Percentiles rank a stretch among this genome's conserved stretches.
phyloP scores from a whole-genome alignment of 2,797 vertebrate genomes.

The Aeoliscus strigatus region DNA sequence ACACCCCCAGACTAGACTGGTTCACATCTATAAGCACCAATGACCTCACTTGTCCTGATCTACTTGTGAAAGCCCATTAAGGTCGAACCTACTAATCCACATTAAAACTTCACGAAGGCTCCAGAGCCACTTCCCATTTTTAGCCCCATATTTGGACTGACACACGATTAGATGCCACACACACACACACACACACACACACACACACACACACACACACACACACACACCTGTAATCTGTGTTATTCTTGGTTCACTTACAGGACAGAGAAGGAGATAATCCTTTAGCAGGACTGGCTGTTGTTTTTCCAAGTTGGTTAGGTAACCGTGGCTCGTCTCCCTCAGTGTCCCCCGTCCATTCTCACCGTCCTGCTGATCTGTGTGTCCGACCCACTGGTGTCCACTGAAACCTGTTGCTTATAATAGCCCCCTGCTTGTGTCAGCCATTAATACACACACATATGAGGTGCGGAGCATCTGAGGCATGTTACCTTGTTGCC shows the following conservation, averaged over 20 bases:
- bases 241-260: slow-evolving; percentile 75
- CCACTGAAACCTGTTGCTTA: slow-evolving; percentile 57
- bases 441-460: slow-evolving; percentile 63
- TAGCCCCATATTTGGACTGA: slow-evolving; percentile 18
- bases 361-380: slow-evolving; percentile 40
- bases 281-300: slow-evolving; percentile 57
- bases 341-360: slow-evolving; percentile 56
- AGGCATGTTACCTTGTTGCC: slow-evolving; percentile 55
- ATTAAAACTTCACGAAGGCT: slow-evolving; percentile 21
- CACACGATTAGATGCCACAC: slow-evolving; percentile 24
- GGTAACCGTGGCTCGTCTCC: slow-evolving; percentile 53
- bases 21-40: slow-evolving; percentile 23
- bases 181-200: slow-evolving; percentile 25
- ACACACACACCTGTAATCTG: slow-evolving; percentile 61
- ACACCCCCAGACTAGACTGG: slow-evolving; percentile 42
- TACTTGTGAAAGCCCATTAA: slow-evolving; percentile 18
- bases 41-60: slow-evolving; percentile 30
- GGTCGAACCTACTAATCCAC: slow-evolving; percentile 13
- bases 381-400: slow-evolving; percentile 20
- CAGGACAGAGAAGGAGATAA: slow-evolving; percentile 59
- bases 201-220: slow-evolving; percentile 23
- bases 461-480: slow-evolving; percentile 52
- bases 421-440: slow-evolving; percentile 73
- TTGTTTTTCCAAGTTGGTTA: slow-evolving; percentile 60
- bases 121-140: slow-evolving; percentile 3